Conservation (phyloP, 2,797 vertebrate species). For the Apogon talboti region DNA sequence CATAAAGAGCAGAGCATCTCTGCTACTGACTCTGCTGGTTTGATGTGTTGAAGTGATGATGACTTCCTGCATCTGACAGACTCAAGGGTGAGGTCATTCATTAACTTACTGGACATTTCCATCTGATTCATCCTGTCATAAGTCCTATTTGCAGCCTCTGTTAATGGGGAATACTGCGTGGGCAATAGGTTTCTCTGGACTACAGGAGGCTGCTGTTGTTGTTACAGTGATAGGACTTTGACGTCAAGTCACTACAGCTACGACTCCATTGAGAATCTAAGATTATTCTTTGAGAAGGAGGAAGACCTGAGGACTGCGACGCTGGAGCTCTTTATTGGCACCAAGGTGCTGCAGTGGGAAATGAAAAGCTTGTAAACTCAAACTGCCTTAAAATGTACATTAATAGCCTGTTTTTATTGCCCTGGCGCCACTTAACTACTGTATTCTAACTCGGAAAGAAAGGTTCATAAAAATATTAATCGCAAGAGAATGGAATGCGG, state of each 20-base stretch:
- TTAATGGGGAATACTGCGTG: slow-evolving; percentile 6
- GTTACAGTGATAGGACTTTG: slow-evolving; percentile 22
- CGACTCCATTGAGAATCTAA: slow-evolving; percentile 7
- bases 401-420: not conserved
- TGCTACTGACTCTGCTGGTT: slow-evolving; percentile 17
- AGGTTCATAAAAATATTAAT: not conserved
- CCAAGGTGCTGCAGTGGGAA: slow-evolving; percentile 3
- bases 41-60: slow-evolving; percentile 16
- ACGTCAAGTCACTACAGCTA: slow-evolving; percentile 55
- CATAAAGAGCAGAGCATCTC: slow-evolving; percentile 13
- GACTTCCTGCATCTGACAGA: slow-evolving; percentile 43
- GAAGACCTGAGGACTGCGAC: not conserved
- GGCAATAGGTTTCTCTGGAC: slow-evolving; percentile 18
- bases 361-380: slow-evolving; percentile 6
- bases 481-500: not conserved
- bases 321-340: slow-evolving; percentile 3
- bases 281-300: slow-evolving; percentile 10
- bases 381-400: not conserved
- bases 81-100: slow-evolving; percentile 30
- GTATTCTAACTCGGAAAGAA: too few species aligned
- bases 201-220: slow-evolving; percentile 1
- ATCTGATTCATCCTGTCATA: not conserved
- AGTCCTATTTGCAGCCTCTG: slow-evolving; percentile 8
- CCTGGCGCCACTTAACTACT: not conserved
- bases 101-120: not conserved